Base-by-base conservation (phyloP, 2,113 vertebrate genomes). In the Brachypteracias leptosomus region DNA sequence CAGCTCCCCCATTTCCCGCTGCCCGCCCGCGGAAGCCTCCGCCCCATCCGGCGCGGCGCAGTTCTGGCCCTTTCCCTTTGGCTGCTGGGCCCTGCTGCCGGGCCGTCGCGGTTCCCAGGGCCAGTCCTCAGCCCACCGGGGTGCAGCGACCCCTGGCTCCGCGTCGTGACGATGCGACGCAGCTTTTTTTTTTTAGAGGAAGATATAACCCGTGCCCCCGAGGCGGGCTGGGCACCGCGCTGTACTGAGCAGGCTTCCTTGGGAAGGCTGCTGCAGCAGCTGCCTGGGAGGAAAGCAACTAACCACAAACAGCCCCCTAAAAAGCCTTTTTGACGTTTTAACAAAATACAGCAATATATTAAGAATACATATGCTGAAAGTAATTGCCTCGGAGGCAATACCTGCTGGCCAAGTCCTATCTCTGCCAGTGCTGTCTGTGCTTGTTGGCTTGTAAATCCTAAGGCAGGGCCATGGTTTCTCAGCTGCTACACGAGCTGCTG, bases 21-120 rank as follows among this genome's bases (percentile, higher is more conserved):
- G 72, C 20, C 22, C 7, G 33, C n/a, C 52, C 40, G 94, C 81
- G 67, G 67, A 80, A 90, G 86, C 52, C n/a, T 2, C 89, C 63
- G n/a, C 89, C 82, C 47, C 86, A 85, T 88, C 80, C 91, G 83
- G 95, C 68, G 12, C n/a, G n/a, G n/a, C n/a, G n/a, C n/a, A n/a
- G n/a, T n/a, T n/a, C n/a, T n/a, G n/a, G n/a, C n/a, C n/a, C n/a
- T n/a, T n/a, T n/a, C n/a, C n/a, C n/a, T n/a, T n/a, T n/a, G n/a
- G n/a, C n/a, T n/a, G n/a, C n/a, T n/a, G n/a, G n/a, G n/a, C n/a
- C n/a, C 22, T 1, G 42, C 15, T 3, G 14, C 44, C 5, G 14
- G 3, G 57, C 44, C 44, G 12, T 44, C 12, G 44, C 44, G 44
- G n/a, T n/a, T n/a, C n/a, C n/a, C n/a, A 8, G 55, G 24, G 21